Evolutionary conservation across 1,140 invertebrate genomes (phyloP).

Genomic region (Carcinoscorpius rotundicauda): DNA sequence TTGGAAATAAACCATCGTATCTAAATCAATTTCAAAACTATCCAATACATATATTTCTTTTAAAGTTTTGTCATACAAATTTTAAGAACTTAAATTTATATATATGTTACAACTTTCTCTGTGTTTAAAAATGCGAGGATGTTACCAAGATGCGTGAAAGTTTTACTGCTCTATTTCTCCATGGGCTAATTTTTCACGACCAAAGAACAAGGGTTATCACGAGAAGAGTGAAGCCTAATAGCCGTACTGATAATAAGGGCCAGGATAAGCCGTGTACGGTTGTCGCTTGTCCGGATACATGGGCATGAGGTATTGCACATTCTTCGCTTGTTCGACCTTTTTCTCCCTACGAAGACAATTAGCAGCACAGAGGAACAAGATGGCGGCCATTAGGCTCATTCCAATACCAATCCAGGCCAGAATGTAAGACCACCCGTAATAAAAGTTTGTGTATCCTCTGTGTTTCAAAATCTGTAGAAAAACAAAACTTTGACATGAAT

Average conservation of each 20-base stretch:
- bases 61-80: too few species aligned
- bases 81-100: too few species aligned
- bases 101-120: too few species aligned
- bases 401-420: conserved; percentile 88
- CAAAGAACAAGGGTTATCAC: too few species aligned
- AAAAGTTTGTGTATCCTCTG: conserved; percentile 54
- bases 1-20: too few species aligned
- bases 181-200: too few species aligned
- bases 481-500: too few species aligned
- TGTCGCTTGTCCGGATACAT: conserved; percentile 90
- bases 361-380: conserved; percentile 81
- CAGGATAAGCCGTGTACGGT: conserved; percentile 63
- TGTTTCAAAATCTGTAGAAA: conserved; percentile 62
- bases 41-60: too few species aligned
- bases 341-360: conserved; percentile 82
- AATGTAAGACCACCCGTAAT: conserved; percentile 92
- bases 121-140: too few species aligned
- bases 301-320: conserved; percentile 96
- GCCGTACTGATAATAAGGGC: conserved; percentile 69
- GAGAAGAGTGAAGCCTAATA: conserved; percentile 26
- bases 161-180: too few species aligned
- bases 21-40: too few species aligned
- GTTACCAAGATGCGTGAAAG: too few species aligned
- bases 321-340: conserved; percentile 83
- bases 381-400: conserved; percentile 70